These are phyloP conservation scores for Betta splendens DNA, from an alignment of 2,797 vertebrate genomes.

Conservation along the genomic window DNA sequence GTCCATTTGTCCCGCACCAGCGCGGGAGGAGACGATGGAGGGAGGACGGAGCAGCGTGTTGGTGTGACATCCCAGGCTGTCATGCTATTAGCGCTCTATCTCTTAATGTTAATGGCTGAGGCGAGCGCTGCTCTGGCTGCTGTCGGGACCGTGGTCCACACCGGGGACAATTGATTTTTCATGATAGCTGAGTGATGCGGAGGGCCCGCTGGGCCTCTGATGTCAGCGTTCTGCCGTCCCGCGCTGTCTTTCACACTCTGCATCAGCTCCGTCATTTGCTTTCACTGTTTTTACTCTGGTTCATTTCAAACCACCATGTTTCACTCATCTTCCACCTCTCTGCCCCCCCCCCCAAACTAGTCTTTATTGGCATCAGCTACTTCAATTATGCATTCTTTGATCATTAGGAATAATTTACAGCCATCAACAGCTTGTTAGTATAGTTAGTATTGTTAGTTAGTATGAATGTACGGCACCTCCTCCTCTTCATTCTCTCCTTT, in stretches of 20 bases:
- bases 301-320: not conserved
- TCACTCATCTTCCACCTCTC: conserved; percentile 7
- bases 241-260: conserved; percentile 8
- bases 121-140: conserved; percentile 47
- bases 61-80: conserved; percentile 49
- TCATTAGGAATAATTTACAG: conserved; percentile 16
- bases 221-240: conserved; percentile 69
- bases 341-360: not conserved
- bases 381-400: not conserved
- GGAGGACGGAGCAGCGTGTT: too few species aligned
- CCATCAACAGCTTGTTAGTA: conserved; percentile 8
- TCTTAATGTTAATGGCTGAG: conserved; percentile 55
- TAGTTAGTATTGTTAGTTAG: too few species aligned
- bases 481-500: too few species aligned
- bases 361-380: not conserved
- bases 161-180: conserved; percentile 74
- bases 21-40: too few species aligned
- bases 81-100: conserved; percentile 44
- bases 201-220: conserved; percentile 64
- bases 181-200: conserved; percentile 71
- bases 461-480: too few species aligned
- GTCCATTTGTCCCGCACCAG: too few species aligned
- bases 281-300: not conserved
- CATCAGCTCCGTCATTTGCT: conserved; percentile 29
- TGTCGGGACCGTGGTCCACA: conserved; percentile 61